Evolutionary conservation across 2,113 vertebrate genomes (phyloP), one percentile per base, ranked within the genome.

Genomic region (Pygoscelis adeliae): DNA sequence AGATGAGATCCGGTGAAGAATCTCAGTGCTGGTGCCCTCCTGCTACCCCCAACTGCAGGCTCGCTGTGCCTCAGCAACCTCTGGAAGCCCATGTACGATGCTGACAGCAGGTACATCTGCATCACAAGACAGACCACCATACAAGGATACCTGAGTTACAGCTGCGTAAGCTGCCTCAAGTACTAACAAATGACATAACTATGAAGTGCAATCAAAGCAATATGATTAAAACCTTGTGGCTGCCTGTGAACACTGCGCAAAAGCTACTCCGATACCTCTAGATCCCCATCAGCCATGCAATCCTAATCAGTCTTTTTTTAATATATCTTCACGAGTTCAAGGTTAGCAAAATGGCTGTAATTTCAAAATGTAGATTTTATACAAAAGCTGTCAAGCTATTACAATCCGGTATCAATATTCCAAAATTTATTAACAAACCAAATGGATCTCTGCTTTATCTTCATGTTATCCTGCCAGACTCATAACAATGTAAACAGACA

Each of bases 41-140:
- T 56, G 25, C 44, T 65, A 21, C 27, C 29, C 40, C 18, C 15
- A 46, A 1, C 18, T 22, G 36, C 62, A 65, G 36, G 25, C 7
- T 42, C 3, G 12, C 74, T 36, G 6, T 20, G 49, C 18, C 40
- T 36, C 80, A 38, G 53, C 22, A 52, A 16, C 15, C 27, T 38
- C 55, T 77, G 83, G 25, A 81, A 70, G 34, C 9, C 42, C 30
- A 0, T 0, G 9, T 10, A 12, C 0, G 16, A 63, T 19, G 42
- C 27, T 26, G 65, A 55, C 23, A 93, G 59, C 27, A 46, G 29
- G 53, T 1, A 38, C 1, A 0, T 72, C 21, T 62, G n/a, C 55
- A 22, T 1, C 38, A 27, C 22, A 50, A 76, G 44, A 34, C 49
- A 76, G 44, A 50, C 5, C n/a, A 55, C 15, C 49, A 13, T 4